Percentiles rank a stretch among this genome's conserved stretches.
Conservation (phyloP, 2,888 invertebrate genomes). For the Aspidiotus destructor region DNA sequence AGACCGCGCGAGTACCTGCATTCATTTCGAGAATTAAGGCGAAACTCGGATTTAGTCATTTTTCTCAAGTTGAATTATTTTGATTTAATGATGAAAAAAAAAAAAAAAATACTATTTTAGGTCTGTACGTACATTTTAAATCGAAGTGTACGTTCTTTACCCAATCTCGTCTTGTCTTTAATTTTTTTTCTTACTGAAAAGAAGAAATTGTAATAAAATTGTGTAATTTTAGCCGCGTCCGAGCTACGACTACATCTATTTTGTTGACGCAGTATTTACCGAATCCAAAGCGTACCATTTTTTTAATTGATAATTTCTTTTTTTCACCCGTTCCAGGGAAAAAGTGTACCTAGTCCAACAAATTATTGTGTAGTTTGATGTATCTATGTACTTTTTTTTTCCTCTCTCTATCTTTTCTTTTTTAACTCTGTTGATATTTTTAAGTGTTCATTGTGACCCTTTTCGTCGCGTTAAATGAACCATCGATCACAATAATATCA, state of each 20-base stretch:
- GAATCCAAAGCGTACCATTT: conserved; percentile 1
- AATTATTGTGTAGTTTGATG: background rate
- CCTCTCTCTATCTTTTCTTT: background rate
- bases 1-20: no score
- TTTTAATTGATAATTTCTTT: background rate
- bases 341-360: no score
- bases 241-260: background rate
- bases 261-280: conserved; percentile 1
- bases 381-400: background rate
- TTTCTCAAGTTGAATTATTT: background rate
- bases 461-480: background rate
- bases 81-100: no score
- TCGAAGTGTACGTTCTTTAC: background rate
- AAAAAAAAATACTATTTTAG: no score
- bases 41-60: background rate
- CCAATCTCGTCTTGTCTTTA: background rate
- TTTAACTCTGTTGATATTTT: background rate
- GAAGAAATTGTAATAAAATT: background rate
- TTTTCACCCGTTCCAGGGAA: background rate
- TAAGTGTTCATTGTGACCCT: background rate
- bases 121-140: no score
- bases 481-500: background rate
- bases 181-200: background rate
- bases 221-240: background rate
- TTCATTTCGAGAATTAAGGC: no score